Evolutionary conservation across 2,888 invertebrate genomes (phyloP).

Genomic region (Bruchidius siliquastri): DNA sequence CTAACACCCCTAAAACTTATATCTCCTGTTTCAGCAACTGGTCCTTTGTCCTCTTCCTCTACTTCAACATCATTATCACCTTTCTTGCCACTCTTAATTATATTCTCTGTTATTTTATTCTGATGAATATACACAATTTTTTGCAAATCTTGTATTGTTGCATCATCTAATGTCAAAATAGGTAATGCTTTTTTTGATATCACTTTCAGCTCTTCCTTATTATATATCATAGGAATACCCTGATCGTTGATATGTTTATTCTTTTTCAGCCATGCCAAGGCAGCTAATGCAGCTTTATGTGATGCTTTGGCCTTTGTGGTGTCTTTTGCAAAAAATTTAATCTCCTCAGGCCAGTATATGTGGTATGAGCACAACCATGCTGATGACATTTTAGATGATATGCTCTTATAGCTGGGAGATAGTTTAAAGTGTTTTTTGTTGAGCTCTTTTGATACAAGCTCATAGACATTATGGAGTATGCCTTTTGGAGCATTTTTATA

Average conservation of each 20-base stretch:
- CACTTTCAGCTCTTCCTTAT: slow-evolving; percentile 41
- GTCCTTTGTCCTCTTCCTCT: slow-evolving; percentile 9
- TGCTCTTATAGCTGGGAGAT: slow-evolving; percentile 41
- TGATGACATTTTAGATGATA: slow-evolving; percentile 29
- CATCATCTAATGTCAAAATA: slow-evolving; percentile 19
- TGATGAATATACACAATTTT: slow-evolving; percentile 38
- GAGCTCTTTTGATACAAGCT: slow-evolving; percentile 47
- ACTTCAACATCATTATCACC: slow-evolving; percentile 5
- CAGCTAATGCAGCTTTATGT: slow-evolving; percentile 52
- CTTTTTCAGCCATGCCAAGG: slow-evolving; percentile 53
- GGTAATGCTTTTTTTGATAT: slow-evolving; percentile 40
- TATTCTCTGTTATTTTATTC: slow-evolving; percentile 26
- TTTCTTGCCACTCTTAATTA: slow-evolving; percentile 6
- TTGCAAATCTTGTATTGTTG: slow-evolving; percentile 44
- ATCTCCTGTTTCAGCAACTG: slow-evolving; percentile 8
- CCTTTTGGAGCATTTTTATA: slow-evolving; percentile 45
- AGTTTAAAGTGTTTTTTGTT: slow-evolving; percentile 39
- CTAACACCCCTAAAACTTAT: slow-evolving; percentile 10
- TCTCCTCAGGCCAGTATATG: slow-evolving; percentile 56
- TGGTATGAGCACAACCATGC: slow-evolving; percentile 54
- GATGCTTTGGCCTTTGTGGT: slow-evolving; percentile 54
- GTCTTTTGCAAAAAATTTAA: slow-evolving; percentile 51
- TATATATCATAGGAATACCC: slow-evolving; percentile 52
- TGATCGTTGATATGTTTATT: slow-evolving; percentile 49
- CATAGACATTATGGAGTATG: slow-evolving; percentile 49